A percentile compares a stretch with the other conserved stretches of the same genome.
phyloP scores from a whole-genome alignment of 2,888 invertebrate species.

The Ophioninae sp. region DNA sequence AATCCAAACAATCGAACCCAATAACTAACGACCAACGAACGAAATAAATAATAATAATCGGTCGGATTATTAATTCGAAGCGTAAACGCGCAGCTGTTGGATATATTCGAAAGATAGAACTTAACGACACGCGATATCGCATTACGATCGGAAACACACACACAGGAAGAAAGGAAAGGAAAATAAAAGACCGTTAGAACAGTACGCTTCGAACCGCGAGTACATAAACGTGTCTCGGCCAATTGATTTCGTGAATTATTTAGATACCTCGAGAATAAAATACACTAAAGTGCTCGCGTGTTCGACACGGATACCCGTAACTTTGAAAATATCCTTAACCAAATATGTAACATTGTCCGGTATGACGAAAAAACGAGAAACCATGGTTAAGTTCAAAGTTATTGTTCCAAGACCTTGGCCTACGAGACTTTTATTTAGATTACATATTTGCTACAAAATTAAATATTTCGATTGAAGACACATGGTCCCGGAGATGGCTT shows the following conservation, averaged over 20 bases:
- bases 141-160: slow-evolving; percentile 25
- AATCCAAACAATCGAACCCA: background rate
- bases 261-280: background rate
- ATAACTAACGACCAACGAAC: slow-evolving; percentile 5
- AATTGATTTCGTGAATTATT: slow-evolving; percentile 27
- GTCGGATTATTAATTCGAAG: slow-evolving; percentile 19
- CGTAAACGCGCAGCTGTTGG: background rate
- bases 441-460: no score
- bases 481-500: background rate
- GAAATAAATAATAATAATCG: slow-evolving; percentile 20
- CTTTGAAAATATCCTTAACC: no score
- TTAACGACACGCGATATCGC: slow-evolving; percentile 47
- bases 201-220: slow-evolving; percentile 3
- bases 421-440: no score
- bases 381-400: no score
- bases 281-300: background rate
- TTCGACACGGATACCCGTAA: background rate
- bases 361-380: no score
- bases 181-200: slow-evolving; percentile 4
- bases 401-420: no score
- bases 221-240: slow-evolving; percentile 8
- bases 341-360: no score
- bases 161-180: background rate
- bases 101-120: slow-evolving; percentile 8
- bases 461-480: background rate